A percentile compares a stretch with the other conserved stretches of the same genome.
phyloP scores from a whole-genome alignment of 2,888 invertebrate species.

The Dasypolia templi region DNA sequence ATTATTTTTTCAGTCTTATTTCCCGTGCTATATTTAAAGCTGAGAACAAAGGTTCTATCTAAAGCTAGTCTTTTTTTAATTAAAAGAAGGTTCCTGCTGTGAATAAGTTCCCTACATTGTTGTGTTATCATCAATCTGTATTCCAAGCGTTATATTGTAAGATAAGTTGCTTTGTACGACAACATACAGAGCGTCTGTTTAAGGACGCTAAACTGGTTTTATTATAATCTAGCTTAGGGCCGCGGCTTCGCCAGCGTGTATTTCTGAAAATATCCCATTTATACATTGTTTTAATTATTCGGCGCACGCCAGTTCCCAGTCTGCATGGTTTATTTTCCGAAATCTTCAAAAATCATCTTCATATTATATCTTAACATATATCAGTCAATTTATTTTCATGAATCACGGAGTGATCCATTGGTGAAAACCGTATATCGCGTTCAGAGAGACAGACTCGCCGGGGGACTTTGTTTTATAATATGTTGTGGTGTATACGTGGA shows the following conservation, averaged over 20 bases:
- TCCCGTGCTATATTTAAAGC: background rate
- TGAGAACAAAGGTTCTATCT: constrained; percentile 1
- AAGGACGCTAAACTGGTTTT: constrained; percentile 14
- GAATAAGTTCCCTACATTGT: constrained; percentile 11
- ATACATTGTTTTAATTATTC: background rate
- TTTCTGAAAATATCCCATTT: background rate
- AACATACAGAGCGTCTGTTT: background rate
- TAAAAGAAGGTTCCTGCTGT: constrained; percentile 22
- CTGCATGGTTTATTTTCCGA: background rate
- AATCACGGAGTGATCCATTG: background rate
- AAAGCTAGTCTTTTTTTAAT: constrained; percentile 36
- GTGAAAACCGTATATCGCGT: background rate
- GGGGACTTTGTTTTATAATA: background rate
- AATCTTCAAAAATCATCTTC: background rate
- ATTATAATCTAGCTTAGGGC: background rate
- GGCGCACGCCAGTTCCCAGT: too few species aligned
- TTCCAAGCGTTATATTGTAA: constrained; percentile 30
- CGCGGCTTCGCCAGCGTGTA: background rate
- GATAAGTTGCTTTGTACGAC: background rate
- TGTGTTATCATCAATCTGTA: constrained; percentile 38
- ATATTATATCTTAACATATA: too few species aligned
- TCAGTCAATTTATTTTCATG: background rate
- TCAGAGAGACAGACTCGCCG: background rate
- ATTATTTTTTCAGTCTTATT: background rate
- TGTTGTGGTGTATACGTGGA: background rate